Conservation (phyloP, 2,797 vertebrate genomes). For the Gambelia wislizenii region DNA sequence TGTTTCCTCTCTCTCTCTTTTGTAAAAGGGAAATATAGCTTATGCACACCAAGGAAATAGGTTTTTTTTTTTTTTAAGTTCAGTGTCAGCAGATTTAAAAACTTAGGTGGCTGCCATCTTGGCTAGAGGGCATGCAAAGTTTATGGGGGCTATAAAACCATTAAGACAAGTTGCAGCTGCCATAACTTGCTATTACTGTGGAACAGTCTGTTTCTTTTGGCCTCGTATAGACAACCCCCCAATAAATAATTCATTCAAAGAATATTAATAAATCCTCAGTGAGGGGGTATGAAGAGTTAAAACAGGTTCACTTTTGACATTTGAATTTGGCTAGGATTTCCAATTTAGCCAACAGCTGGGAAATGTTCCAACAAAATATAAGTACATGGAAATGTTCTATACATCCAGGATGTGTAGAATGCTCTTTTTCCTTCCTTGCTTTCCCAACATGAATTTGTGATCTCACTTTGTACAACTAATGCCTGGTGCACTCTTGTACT, state of each 20-base stretch:
- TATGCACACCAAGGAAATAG: too few species aligned
- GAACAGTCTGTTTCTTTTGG: too few species aligned
- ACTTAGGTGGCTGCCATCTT: too few species aligned
- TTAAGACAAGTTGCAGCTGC: too few species aligned
- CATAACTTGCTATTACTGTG: too few species aligned
- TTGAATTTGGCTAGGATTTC: constrained; percentile 44
- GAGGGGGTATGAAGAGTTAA: constrained; percentile 62
- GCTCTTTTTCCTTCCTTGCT: constrained; percentile 59
- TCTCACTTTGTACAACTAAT: constrained; percentile 37
- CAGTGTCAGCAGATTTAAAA: too few species aligned
- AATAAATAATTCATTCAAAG: not conserved
- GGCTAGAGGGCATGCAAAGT: too few species aligned
- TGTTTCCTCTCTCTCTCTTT: too few species aligned
- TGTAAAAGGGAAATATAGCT: too few species aligned
- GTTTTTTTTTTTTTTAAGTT: too few species aligned
- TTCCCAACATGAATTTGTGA: constrained; percentile 46
- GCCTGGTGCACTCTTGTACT: constrained; percentile 29
- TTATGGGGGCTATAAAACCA: too few species aligned
- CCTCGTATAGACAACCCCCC: too few species aligned
- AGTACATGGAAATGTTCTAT: constrained; percentile 58
- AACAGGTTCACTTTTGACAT: constrained; percentile 66
- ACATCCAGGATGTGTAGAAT: constrained; percentile 49
- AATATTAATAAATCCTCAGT: constrained; percentile 51
- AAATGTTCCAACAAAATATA: constrained; percentile 64
- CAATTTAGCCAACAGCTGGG: constrained; percentile 56